These are phyloP conservation scores for Atrina japonica DNA, from an alignment of 2,888 invertebrate species.

Conservation along the genomic window DNA sequence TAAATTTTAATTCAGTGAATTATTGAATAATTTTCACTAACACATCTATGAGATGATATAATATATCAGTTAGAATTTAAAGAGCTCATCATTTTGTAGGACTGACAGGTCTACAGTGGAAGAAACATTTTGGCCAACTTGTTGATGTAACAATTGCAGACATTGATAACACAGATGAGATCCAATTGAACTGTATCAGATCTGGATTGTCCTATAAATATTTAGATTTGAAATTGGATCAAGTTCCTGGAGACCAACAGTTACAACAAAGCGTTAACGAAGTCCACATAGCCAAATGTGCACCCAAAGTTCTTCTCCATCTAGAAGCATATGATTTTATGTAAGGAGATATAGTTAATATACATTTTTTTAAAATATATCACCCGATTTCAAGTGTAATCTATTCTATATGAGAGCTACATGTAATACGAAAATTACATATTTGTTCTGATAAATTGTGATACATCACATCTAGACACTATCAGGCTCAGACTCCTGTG, in stretches of 20 bases:
- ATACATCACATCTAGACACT: too few species aligned
- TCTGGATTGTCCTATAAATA: constrained; percentile 47
- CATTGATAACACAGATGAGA: constrained; percentile 33
- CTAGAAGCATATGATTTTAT: constrained; percentile 71
- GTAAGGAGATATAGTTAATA: constrained; percentile 53
- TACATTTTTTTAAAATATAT: background rate
- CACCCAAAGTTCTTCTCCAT: constrained; percentile 60
- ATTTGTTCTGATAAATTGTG: too few species aligned
- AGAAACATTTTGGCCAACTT: constrained; percentile 52
- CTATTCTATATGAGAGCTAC: too few species aligned
- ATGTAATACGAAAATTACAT: too few species aligned
- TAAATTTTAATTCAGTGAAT: too few species aligned
- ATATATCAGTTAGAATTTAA: too few species aligned
- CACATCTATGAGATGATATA: too few species aligned
- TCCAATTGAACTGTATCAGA: constrained; percentile 51
- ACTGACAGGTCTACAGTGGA: constrained; percentile 69
- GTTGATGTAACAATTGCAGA: constrained; percentile 65
- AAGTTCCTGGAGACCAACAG: constrained; percentile 54
- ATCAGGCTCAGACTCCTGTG: too few species aligned
- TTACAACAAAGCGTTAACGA: constrained; percentile 48
- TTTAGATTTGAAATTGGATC: constrained; percentile 48
- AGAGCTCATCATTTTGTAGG: constrained; percentile 53
- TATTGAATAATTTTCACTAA: too few species aligned
- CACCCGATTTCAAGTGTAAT: too few species aligned
- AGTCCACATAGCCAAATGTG: constrained; percentile 57